phyloP scores from a whole-genome alignment of 2,113 vertebrate genomes.

The Scatophagus argus region DNA sequence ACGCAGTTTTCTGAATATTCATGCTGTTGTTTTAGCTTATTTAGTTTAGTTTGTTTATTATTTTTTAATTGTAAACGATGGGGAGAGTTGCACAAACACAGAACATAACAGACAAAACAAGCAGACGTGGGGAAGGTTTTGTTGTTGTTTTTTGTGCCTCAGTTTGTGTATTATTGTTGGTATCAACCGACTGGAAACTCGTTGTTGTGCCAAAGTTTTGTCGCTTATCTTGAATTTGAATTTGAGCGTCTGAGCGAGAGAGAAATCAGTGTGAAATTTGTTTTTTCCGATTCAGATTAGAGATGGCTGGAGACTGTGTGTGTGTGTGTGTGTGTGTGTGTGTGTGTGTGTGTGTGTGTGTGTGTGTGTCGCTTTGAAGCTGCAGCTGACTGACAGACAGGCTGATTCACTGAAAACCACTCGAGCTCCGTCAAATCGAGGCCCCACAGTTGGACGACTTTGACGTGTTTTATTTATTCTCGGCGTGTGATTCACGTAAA shows the following conservation, averaged over 20 bases:
- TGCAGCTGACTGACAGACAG: constrained; percentile 2
- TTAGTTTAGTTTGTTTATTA: too few relatives aligned
- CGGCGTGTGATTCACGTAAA: neutral
- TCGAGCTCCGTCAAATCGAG: neutral
- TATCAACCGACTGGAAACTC: neutral
- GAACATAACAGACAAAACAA: too few relatives aligned
- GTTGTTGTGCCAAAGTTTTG: neutral
- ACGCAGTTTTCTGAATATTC: too few relatives aligned
- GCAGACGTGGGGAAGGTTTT: too few relatives aligned
- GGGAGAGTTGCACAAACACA: too few relatives aligned
- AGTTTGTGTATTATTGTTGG: neutral
- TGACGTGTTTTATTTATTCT: neutral
- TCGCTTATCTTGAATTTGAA: neutral
- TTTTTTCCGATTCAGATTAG: neutral
- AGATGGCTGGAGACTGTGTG: neutral
- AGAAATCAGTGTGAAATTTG: constrained; percentile 12
- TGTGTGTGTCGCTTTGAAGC: neutral
- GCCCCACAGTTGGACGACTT: neutral
- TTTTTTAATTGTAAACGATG: too few relatives aligned
- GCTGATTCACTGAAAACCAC: constrained; percentile 3
- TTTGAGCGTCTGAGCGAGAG: neutral
- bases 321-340: constrained; percentile 1
- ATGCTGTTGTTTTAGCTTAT: too few relatives aligned
- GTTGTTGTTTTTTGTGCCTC: too few relatives aligned
- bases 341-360: constrained; percentile 7